phyloP scores from a whole-genome alignment of 2,888 invertebrate genomes.

The Leptinotarsa haldemani region DNA sequence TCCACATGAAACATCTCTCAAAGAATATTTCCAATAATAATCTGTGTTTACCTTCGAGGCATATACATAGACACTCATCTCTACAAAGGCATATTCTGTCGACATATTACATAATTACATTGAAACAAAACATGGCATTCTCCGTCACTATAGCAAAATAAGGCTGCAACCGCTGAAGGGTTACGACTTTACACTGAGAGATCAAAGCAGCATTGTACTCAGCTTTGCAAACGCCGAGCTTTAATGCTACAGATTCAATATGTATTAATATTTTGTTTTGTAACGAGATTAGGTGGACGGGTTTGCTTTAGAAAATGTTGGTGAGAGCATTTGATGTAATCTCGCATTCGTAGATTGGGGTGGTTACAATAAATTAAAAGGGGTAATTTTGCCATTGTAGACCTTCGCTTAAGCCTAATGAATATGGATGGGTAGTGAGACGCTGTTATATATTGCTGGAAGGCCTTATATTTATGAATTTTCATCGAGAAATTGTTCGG shows the following conservation, averaged over 20 bases:
- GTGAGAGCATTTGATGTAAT: slow-evolving; percentile 7
- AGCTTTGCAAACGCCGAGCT: slow-evolving; percentile 31
- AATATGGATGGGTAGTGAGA: slow-evolving; percentile 29
- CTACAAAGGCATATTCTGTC: too few species aligned
- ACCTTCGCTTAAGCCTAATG: slow-evolving; percentile 25
- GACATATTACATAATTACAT: neutral
- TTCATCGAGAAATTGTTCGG: neutral
- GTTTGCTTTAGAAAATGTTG: slow-evolving; percentile 22
- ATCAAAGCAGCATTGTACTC: slow-evolving; percentile 44
- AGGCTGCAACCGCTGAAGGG: slow-evolving; percentile 27
- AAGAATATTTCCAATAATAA: too few species aligned
- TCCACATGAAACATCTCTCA: too few species aligned
- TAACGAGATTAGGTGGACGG: slow-evolving; percentile 30
- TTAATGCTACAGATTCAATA: slow-evolving; percentile 37
- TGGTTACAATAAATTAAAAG: slow-evolving; percentile 26
- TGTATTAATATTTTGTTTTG: slow-evolving; percentile 42
- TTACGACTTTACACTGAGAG: slow-evolving; percentile 37
- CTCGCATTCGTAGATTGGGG: slow-evolving; percentile 17
- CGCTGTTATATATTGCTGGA: slow-evolving; percentile 22
- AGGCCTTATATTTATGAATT: slow-evolving; percentile 15
- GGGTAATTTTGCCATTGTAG: slow-evolving; percentile 17
- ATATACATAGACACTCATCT: too few species aligned
- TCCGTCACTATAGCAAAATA: neutral
- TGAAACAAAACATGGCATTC: neutral
- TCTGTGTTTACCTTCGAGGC: too few species aligned